Base-by-base conservation (phyloP, 2,113 vertebrate genomes). In the Tor tambroides region DNA sequence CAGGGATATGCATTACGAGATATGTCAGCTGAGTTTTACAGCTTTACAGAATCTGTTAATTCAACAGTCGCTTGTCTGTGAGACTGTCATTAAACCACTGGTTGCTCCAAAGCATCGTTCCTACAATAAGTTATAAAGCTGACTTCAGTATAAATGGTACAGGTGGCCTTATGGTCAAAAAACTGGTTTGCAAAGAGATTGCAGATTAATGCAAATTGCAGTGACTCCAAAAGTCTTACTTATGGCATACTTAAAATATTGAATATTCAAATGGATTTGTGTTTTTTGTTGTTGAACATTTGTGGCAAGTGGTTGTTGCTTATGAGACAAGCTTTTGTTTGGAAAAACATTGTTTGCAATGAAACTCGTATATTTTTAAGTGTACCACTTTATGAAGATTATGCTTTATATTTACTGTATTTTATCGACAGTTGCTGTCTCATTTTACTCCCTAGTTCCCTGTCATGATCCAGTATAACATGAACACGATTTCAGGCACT, bases 31-130 rank as follows among this genome's bases (percentile, higher is more conserved):
- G 61, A 32, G 81, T 10, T 49, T 49, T 80, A 61, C 78, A n/a
- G 78, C 78, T 80, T 65, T 65, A 82, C 9, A 81, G 56, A 43
- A 46, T 67, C 12, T 69, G 80, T 83, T 83, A 71, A 74, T 74
- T 74, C 23, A 74, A 19, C 21, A 56, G 49, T 74, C 1, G 1
- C 49, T 83, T 63, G n/a, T 30, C 38, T 67, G 32, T 38, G 23
- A 43, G 79, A 43, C 23, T 12, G 38, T 46, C 7, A 46, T 67
- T 82, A 65, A 82, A 19, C 59, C 4, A n/a, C n/a, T 65, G 38
- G 35, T 8, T 65, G 35, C 41, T 30, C n/a, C 38, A 30, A 43
- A 23, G 8, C 56, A 59, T 30, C 2, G 1, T 43, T 59, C 17
- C 46, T 79, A 14, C 28, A 41, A 35, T 7, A 59, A 28, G 23